Percentiles rank a stretch among this genome's conserved stretches.
Evolutionary conservation across 2,113 vertebrate species (phyloP).

Genomic region (Cephalopterus ornatus): DNA sequence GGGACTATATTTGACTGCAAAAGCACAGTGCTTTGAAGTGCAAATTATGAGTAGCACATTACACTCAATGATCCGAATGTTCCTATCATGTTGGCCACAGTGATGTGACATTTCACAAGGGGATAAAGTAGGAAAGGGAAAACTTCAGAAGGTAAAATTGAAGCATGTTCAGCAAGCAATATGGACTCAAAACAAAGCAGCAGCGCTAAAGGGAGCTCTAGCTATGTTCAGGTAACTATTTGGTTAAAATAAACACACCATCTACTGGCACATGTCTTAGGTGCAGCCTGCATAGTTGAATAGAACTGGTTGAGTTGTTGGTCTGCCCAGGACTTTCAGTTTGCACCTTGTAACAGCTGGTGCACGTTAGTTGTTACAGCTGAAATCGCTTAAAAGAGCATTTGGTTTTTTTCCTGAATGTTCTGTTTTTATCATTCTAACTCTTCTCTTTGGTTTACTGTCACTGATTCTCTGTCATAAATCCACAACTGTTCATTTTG

Average conservation of each 20-base stretch:
- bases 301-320: background rate
- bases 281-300: conserved; percentile 4
- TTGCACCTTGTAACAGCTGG: conserved; percentile 48
- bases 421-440: conserved; percentile 14
- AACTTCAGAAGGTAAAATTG: background rate
- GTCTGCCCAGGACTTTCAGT: background rate
- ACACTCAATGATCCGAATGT: background rate
- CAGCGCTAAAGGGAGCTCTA: background rate
- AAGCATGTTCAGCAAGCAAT: background rate
- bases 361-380: conserved; percentile 3
- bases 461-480: background rate
- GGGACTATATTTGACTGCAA: background rate
- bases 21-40: conserved; percentile 8
- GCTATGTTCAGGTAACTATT: background rate
- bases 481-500: background rate
- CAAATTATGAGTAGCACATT: background rate
- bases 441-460: background rate
- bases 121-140: background rate
- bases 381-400: background rate
- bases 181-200: background rate
- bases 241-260: conserved; percentile 50
- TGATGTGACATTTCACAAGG: background rate
- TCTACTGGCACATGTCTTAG: conserved; percentile 24
- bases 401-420: background rate
- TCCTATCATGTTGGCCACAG: background rate